Percentiles rank a stretch among this genome's conserved stretches.
Evolutionary conservation across 2,797 vertebrate species (phyloP).

Genomic region (Gobio occitaniae): DNA sequence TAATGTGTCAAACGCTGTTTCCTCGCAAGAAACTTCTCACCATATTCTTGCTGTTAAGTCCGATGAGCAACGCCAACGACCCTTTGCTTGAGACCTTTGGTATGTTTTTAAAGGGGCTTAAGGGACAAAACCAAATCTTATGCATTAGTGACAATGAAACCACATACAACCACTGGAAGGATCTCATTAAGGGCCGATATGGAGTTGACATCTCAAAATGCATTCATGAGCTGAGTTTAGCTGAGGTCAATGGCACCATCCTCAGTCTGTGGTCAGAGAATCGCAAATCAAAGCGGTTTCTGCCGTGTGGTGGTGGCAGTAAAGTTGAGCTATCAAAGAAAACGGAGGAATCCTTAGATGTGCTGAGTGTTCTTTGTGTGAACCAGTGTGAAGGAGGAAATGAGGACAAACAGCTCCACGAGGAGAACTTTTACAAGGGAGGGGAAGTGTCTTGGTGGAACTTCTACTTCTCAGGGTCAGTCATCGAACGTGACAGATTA

Average conservation of each 20-base stretch:
- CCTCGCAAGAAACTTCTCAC: slow-evolving; percentile 71
- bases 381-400: slow-evolving; percentile 76
- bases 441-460: slow-evolving; percentile 75
- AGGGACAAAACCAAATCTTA: slow-evolving; percentile 70
- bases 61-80: slow-evolving; percentile 70
- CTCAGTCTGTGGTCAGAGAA: slow-evolving; percentile 74
- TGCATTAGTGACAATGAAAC: slow-evolving; percentile 72
- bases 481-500: slow-evolving; percentile 74
- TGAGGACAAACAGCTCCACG: slow-evolving; percentile 61
- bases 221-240: slow-evolving; percentile 72
- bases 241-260: slow-evolving; percentile 74
- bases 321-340: slow-evolving; percentile 69
- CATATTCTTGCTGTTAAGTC: slow-evolving; percentile 73
- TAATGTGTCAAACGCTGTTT: slow-evolving; percentile 71
- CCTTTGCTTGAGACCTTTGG: slow-evolving; percentile 74
- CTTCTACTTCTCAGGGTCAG: slow-evolving; percentile 73
- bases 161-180: slow-evolving; percentile 68
- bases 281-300: slow-evolving; percentile 65
- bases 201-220: slow-evolving; percentile 66
- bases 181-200: slow-evolving; percentile 62
- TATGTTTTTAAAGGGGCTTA: slow-evolving; percentile 71
- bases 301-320: slow-evolving; percentile 65
- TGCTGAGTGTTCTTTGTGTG: slow-evolving; percentile 69
- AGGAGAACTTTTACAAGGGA: slow-evolving; percentile 75
- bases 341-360: slow-evolving; percentile 61